A percentile compares a stretch with the other conserved stretches of the same genome.
Conservation (phyloP, 2,888 invertebrate species). For the Pterostichus niger region DNA sequence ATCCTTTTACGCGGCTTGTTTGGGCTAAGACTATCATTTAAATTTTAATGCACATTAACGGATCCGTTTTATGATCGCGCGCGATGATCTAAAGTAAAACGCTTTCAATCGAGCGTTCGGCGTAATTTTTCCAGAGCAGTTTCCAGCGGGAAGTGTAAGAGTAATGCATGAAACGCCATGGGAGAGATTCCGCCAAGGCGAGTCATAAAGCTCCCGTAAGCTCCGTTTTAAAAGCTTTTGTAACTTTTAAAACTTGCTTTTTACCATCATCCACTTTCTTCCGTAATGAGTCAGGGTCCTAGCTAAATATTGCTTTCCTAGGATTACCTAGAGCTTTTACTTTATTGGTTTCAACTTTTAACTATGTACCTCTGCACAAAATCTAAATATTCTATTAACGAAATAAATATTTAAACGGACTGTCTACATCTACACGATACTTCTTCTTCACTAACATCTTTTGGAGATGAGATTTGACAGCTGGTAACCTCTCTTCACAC, state of each 20-base stretch:
- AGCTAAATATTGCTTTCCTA: constrained; percentile 37
- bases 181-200: constrained; percentile 33
- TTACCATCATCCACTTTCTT: constrained; percentile 47
- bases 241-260: constrained; percentile 60
- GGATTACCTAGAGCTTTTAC: constrained; percentile 24
- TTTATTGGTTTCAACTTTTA: constrained; percentile 46
- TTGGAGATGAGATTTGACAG: too few species aligned
- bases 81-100: constrained; percentile 59
- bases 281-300: constrained; percentile 12
- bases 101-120: constrained; percentile 58
- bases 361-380: background rate
- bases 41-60: constrained; percentile 60
- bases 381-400: background rate
- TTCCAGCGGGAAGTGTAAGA: background rate
- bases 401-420: background rate
- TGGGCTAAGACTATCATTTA: constrained; percentile 43
- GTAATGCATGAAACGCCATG: constrained; percentile 27
- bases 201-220: constrained; percentile 57
- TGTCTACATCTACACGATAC: background rate
- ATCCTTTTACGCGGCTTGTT: constrained; percentile 18
- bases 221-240: constrained; percentile 61
- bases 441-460: too few species aligned
- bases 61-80: background rate
- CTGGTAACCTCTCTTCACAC: too few species aligned
- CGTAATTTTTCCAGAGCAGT: constrained; percentile 39